These are phyloP conservation scores for Melitaea athalia DNA, from an alignment of 2,888 invertebrate genomes.

Conservation along the genomic window DNA sequence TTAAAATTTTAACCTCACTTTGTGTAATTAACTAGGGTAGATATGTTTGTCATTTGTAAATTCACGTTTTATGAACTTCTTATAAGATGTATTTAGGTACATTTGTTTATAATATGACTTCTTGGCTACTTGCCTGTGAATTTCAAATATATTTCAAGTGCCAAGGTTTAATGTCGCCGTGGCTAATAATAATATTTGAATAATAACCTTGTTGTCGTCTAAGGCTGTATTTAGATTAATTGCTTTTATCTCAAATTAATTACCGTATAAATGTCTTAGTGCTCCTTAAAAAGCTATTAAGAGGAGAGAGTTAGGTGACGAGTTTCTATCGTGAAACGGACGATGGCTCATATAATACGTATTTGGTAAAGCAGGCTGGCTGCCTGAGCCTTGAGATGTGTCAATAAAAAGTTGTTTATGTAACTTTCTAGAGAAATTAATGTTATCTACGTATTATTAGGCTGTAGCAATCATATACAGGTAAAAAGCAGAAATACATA, in stretches of 20 bases:
- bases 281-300: slow-evolving; percentile 38
- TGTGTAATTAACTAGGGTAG: not conserved
- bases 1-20: not conserved
- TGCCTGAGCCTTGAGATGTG: slow-evolving; percentile 50
- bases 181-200: slow-evolving; percentile 30
- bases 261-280: slow-evolving; percentile 2
- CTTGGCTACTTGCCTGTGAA: slow-evolving; percentile 36
- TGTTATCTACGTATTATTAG: slow-evolving; percentile 41
- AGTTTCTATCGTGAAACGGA: slow-evolving; percentile 58
- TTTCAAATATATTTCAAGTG: slow-evolving; percentile 24
- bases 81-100: not conserved
- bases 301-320: slow-evolving; percentile 61
- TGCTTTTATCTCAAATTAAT: not conserved
- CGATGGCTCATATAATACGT: slow-evolving; percentile 55
- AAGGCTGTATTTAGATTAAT: slow-evolving; percentile 7
- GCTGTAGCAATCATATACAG: slow-evolving; percentile 1
- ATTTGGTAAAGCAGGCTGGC: slow-evolving; percentile 52
- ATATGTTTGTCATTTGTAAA: not conserved
- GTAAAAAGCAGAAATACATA: slow-evolving; percentile 23
- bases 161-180: slow-evolving; percentile 32
- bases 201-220: slow-evolving; percentile 15
- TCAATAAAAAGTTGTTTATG: slow-evolving; percentile 60
- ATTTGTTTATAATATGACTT: slow-evolving; percentile 10
- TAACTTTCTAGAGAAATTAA: slow-evolving; percentile 68
- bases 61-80: not conserved